Conservation (phyloP, 2,797 vertebrate genomes). For the Cheirogaleus major region DNA sequence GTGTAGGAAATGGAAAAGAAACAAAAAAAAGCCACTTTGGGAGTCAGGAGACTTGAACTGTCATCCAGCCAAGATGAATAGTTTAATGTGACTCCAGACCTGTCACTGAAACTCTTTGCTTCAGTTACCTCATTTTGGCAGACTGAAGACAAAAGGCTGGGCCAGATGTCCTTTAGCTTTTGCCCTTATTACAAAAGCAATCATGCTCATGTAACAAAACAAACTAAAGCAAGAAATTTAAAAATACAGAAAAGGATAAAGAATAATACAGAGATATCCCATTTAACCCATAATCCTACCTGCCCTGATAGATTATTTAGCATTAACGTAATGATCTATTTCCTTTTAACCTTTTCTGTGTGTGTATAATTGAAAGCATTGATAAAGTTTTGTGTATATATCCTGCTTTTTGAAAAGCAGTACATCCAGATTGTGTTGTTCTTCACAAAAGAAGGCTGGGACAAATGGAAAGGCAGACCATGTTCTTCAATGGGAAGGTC, state of each 20-base stretch:
- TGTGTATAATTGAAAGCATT: background rate
- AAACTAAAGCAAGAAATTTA: conserved; percentile 26
- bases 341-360: background rate
- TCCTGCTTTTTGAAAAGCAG: background rate
- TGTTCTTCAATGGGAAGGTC: background rate
- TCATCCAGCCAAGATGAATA: background rate
- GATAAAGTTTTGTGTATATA: background rate
- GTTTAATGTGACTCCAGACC: background rate
- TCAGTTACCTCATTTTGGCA: background rate
- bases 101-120: background rate
- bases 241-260: conserved; percentile 18
- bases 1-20: background rate
- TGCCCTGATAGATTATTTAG: background rate
- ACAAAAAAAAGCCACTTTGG: background rate
- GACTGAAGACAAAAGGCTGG: background rate
- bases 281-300: background rate
- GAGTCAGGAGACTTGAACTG: background rate
- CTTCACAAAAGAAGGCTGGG: background rate
- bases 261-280: background rate
- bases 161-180: background rate
- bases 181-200: background rate
- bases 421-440: background rate
- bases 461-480: background rate
- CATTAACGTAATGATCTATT: background rate
- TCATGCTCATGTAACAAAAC: background rate